phyloP scores from a whole-genome alignment of 2,888 invertebrate genomes.

The Agapostemon virescens region DNA sequence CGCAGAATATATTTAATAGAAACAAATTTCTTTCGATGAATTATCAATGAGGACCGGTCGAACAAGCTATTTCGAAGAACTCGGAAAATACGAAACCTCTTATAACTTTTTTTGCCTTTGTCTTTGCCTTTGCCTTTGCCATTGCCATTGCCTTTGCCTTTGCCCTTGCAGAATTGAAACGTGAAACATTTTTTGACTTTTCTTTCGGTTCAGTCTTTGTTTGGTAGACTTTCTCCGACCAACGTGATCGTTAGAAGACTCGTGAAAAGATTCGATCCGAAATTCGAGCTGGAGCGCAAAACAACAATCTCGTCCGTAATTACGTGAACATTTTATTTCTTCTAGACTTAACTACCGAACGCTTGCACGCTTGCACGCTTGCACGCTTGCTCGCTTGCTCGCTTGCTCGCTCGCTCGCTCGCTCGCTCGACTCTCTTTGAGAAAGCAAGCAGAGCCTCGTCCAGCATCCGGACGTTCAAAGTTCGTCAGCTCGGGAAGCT shows the following conservation, averaged over 20 bases:
- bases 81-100: neutral
- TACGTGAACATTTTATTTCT: neutral
- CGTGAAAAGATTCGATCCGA: neutral
- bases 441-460: neutral
- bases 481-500: neutral
- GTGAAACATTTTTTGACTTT: neutral
- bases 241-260: neutral
- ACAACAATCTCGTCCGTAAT: neutral
- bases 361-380: too few relatives aligned
- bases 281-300: neutral
- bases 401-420: too few relatives aligned
- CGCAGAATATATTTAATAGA: slow-evolving; percentile 5
- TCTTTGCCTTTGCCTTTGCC: neutral
- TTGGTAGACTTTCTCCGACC: neutral
- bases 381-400: too few relatives aligned
- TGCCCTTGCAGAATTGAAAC: neutral
- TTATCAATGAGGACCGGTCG: neutral
- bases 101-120: too few relatives aligned
- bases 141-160: neutral
- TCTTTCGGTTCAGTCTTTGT: neutral
- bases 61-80: neutral
- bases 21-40: slow-evolving; percentile 4
- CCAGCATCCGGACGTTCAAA: neutral
- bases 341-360: neutral
- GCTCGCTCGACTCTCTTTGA: neutral